phyloP scores from a whole-genome alignment of 2,113 vertebrate species.

The Eonycteris spelaea region DNA sequence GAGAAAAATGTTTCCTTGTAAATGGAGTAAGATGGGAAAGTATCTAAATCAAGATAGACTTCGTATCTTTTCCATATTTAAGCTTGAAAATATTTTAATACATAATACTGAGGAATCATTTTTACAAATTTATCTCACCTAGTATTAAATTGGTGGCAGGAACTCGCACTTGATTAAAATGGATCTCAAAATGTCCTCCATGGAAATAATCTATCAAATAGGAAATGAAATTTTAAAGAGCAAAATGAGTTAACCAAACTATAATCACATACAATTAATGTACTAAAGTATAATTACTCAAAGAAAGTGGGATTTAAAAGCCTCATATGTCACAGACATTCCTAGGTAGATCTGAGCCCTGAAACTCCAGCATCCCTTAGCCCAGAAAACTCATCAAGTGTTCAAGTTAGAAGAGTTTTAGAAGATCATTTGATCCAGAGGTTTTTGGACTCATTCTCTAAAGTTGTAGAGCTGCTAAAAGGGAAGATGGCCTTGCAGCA shows the following conservation, averaged over 20 bases:
- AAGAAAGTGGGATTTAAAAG: background rate
- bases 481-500: background rate
- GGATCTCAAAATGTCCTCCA: slow-evolving; percentile 95
- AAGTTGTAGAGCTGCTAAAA: background rate
- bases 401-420: background rate
- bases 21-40: background rate
- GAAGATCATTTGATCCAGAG: background rate
- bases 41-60: background rate
- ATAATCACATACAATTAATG: background rate
- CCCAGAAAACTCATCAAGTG: background rate
- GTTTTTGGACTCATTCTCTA: background rate
- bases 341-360: background rate
- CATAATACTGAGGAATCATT: background rate
- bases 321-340: background rate
- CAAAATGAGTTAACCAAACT: background rate
- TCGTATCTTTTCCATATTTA: background rate
- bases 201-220: slow-evolving; percentile 87
- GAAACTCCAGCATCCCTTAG: background rate
- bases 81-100: background rate
- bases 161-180: slow-evolving; percentile 90
- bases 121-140: slow-evolving; percentile 81
- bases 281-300: background rate
- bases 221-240: slow-evolving; percentile 35
- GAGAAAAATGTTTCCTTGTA: background rate
- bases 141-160: slow-evolving; percentile 90